Evolutionary conservation across 2,797 vertebrate species (phyloP), one percentile per base, ranked within the genome.

Genomic region (Cryptoblepharus egeriae): DNA sequence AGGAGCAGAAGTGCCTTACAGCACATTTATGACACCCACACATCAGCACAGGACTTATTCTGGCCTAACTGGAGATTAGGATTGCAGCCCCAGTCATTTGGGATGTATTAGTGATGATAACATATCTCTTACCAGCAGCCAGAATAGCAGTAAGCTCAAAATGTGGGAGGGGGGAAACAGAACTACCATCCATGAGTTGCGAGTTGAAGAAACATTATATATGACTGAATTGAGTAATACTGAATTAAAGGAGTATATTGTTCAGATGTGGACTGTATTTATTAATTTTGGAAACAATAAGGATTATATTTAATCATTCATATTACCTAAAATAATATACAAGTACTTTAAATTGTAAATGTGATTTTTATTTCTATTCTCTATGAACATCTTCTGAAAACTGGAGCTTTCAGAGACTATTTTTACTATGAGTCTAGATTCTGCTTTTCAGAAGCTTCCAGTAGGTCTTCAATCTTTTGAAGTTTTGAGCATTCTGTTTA

Each of bases 401-500:
- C 30, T 18, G 2, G 5, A 18, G 18, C 42, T 49, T 77, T 64
- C 18, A 32, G 64, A 32, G 42, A 65, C 20, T 4, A 49, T 45
- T 64, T 30, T 49, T 16, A 20, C 24, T 1, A 1, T 76, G 28
- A 77, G 28, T 45, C 1, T 64, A 45, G 49, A 49, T 7, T 20
- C 61, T 49, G 6, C 20, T 49, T 18, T 52, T 32, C 64, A 22
- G 6, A 10, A 58, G 30, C 30, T 67, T 30, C 75, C n/a, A n/a
- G n/a, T n/a, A n/a, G n/a, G n/a, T n/a, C 64, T 70, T 84, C 4
- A 77, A 74, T 90, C 85, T 61, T 52, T 52, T 16, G 13, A 52
- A 52, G 49, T 10, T 10, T 52, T 52, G 49, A 49, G 45, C 45
- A 49, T 49, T 49, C 45, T 49, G 45, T 13, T 45, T 9, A 10